phyloP scores from a whole-genome alignment of 1,140 invertebrate genomes.

The Diachasma alloeum region DNA sequence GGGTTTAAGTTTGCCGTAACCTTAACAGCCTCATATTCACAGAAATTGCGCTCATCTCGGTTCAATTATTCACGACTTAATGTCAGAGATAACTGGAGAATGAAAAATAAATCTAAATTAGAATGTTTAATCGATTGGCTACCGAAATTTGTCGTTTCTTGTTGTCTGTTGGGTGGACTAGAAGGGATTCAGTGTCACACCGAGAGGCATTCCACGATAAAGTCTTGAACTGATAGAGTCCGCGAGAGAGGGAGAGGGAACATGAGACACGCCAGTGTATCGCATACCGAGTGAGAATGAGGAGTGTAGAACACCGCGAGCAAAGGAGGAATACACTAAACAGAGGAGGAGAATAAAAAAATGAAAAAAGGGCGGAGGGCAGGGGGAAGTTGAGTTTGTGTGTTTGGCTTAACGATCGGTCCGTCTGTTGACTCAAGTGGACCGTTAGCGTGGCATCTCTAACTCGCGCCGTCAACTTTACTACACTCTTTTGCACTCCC shows the following conservation, averaged over 20 bases:
- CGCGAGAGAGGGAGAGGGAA: not conserved
- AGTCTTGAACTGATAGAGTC: not conserved
- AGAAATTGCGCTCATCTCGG: slow-evolving; percentile 21
- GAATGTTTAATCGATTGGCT: not conserved
- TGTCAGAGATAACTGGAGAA: slow-evolving; percentile 9
- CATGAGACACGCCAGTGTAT: not conserved
- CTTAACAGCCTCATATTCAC: slow-evolving; percentile 21
- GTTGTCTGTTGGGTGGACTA: not conserved
- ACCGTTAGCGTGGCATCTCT: slow-evolving; percentile 50
- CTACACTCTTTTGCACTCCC: not conserved
- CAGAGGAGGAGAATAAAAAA: slow-evolving; percentile 25
- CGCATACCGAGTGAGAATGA: slow-evolving; percentile 9
- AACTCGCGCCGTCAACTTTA: slow-evolving; percentile 37
- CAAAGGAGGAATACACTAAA: slow-evolving; percentile 22
- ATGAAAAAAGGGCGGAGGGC: not conserved
- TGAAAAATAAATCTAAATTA: not conserved
- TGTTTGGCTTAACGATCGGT: slow-evolving; percentile 49
- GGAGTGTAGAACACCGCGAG: not conserved
- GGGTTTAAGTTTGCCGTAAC: slow-evolving; percentile 6
- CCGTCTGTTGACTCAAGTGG: slow-evolving; percentile 51
- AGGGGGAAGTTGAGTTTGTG: slow-evolving; percentile 29
- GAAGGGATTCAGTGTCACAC: not conserved
- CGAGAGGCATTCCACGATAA: not conserved
- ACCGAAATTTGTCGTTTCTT: not conserved
- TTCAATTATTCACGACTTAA: slow-evolving; percentile 24